These are phyloP conservation scores for Rapana venosa DNA, from an alignment of 2,888 invertebrate species.

Conservation along the genomic window DNA sequence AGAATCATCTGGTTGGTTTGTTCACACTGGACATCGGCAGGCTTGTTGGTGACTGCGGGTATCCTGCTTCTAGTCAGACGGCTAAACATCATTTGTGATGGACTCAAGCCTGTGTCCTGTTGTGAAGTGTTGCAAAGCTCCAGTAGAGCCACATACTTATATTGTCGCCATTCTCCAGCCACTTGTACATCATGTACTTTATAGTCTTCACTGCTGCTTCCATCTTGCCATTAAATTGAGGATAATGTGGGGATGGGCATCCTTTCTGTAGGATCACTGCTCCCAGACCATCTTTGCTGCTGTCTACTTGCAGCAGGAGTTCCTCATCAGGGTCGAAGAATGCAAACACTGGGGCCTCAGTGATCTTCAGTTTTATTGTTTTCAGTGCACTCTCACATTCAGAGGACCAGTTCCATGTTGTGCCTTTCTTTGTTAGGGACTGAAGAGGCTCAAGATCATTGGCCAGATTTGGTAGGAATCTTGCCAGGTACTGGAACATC, in stretches of 20 bases:
- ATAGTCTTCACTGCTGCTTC: neutral
- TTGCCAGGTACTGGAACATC: constrained; percentile 54
- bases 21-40: neutral
- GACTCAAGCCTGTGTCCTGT: neutral
- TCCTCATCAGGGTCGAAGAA: constrained; percentile 24
- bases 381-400: constrained; percentile 32
- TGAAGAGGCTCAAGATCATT: constrained; percentile 35
- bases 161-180: neutral
- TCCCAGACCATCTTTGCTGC: constrained; percentile 44
- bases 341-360: constrained; percentile 28
- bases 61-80: neutral
- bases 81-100: neutral
- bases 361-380: constrained; percentile 38
- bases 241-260: neutral
- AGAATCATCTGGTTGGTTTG: too few relatives aligned
- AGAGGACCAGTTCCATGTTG: constrained; percentile 44
- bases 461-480: constrained; percentile 42
- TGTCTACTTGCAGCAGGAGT: constrained; percentile 42
- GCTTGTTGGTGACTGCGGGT: neutral
- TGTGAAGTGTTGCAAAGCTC: neutral
- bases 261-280: constrained; percentile 44
- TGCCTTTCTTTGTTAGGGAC: constrained; percentile 48
- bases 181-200: neutral
- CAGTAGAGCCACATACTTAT: neutral
- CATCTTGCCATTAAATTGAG: neutral